phyloP scores from a whole-genome alignment of 2,113 vertebrate genomes.

The Cottus gobio region DNA sequence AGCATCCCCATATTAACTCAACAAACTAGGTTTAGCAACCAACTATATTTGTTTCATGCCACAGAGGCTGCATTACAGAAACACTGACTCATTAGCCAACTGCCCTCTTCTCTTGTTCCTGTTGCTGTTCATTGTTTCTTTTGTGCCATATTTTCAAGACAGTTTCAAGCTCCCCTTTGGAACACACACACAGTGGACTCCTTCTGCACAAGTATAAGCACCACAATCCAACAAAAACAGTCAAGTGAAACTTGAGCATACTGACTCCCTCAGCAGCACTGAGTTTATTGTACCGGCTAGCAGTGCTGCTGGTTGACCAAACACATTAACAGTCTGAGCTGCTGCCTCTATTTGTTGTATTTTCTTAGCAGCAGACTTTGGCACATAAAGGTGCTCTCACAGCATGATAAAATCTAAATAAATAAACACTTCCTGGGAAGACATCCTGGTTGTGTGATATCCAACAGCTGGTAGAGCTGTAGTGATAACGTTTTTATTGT shows the following conservation, averaged over 20 bases:
- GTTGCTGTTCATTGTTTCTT: conserved; percentile 3
- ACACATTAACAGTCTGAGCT: not conserved
- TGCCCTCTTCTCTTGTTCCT: conserved; percentile 2
- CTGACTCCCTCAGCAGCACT: conserved; percentile 21
- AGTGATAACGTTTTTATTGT: not conserved
- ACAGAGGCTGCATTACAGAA: conserved; percentile 16
- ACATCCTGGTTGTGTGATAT: not conserved
- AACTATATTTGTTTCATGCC: not conserved
- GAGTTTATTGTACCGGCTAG: conserved; percentile 15
- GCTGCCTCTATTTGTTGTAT: conserved; percentile 9
- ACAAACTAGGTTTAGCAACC: conserved; percentile 3
- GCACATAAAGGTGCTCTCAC: not conserved
- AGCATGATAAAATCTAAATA: not conserved
- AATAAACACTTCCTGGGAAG: not conserved
- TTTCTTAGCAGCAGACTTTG: conserved; percentile 11
- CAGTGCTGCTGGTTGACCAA: not conserved
- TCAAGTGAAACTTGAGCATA: conserved; percentile 40
- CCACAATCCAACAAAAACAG: conserved; percentile 39
- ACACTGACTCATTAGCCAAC: conserved; percentile 15
- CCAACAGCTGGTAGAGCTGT: not conserved
- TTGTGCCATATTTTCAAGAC: conserved; percentile 26
- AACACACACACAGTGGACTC: not conserved
- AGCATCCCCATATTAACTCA: not conserved
- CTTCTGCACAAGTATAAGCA: conserved; percentile 13
- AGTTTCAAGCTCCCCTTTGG: conserved; percentile 42